These are phyloP conservation scores for Nothobranchius kuhntae DNA, from an alignment of 2,113 vertebrate genomes.

Conservation along the genomic window DNA sequence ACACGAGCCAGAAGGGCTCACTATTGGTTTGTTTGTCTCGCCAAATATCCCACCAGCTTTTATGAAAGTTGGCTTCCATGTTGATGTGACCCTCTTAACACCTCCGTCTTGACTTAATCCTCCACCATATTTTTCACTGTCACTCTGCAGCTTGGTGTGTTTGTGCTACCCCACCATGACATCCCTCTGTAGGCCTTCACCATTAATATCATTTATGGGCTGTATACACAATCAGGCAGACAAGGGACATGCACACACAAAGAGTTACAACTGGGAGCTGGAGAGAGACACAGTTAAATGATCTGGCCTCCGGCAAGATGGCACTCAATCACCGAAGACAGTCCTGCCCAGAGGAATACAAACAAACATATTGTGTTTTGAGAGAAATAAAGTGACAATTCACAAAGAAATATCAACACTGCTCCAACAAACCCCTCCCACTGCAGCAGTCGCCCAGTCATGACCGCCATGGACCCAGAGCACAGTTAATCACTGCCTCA, in stretches of 20 bases:
- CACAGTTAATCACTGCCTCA: conserved; percentile 65
- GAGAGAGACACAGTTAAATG: conserved; percentile 69
- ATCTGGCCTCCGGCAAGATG: conserved; percentile 67
- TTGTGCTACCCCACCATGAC: conserved; percentile 46
- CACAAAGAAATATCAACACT: conserved; percentile 25
- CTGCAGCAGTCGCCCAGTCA: conserved; percentile 40
- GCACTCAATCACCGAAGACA: conserved; percentile 71
- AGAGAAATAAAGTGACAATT: conserved; percentile 52
- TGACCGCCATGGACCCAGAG: conserved; percentile 57
- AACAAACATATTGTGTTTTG: conserved; percentile 55
- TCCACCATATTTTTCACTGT: conserved; percentile 52
- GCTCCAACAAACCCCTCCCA: background rate
- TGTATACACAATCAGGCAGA: conserved; percentile 38
- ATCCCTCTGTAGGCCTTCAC: conserved; percentile 34
- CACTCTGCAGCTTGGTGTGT: conserved; percentile 34
- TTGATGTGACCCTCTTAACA: conserved; percentile 37
- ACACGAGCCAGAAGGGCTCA: background rate
- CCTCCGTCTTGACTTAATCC: conserved; percentile 45
- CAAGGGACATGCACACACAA: conserved; percentile 29
- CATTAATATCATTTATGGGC: conserved; percentile 62
- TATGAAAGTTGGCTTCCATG: background rate
- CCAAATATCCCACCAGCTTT: conserved; percentile 16
- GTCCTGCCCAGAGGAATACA: conserved; percentile 52
- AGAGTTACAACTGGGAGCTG: conserved; percentile 36
- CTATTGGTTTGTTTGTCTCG: background rate